Base-by-base conservation (phyloP, 2,113 vertebrate genomes). In the Callionymus lyra region DNA sequence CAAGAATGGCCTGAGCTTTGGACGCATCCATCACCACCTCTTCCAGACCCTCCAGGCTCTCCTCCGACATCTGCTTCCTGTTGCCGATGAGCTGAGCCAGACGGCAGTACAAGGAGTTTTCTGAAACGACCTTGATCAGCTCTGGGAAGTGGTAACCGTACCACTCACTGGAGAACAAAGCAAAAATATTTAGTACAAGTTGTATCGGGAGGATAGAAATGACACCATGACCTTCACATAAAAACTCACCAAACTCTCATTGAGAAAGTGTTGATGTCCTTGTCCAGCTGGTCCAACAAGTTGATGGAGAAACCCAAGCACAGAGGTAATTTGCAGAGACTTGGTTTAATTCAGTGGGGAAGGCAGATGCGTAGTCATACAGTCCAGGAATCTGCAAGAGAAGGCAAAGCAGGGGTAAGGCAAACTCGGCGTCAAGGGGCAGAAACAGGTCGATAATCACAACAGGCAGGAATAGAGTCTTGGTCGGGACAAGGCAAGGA, bases 141-240 rank as follows among this genome's bases (percentile, higher is more conserved):
- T 99, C 95, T 0, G 95, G 94, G 59, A 99, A 99, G 65, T 98
- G 94, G 59, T 99, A 99, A 0, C 95, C 95, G 0, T 99, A 99
- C 95, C 95, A 98, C 35, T 98, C 95, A 6, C 95, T 98, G 70
- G 0, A 18, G 1, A 33, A 53, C 6, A 68, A 9, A 6, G 19
- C 1, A 17, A 10, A 34, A 3, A 0, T 1, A 38, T 5, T 36
- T 13, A 14, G 34, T 10, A 12, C 34, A 14, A n/a, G n/a, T n/a
- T n/a, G n/a, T n/a, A n/a, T n/a, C n/a, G n/a, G n/a, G n/a, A n/a
- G n/a, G n/a, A n/a, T n/a, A n/a, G n/a, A n/a, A n/a, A n/a, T n/a
- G n/a, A n/a, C 21, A 5, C 21, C 21, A 27, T 4, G 21, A 5
- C 21, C 21, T 8, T 27, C 21, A 27, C 21, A 27, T n/a, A n/a